Conservation (phyloP, 2,797 vertebrate genomes). For the Rhynchotus rufescens region DNA sequence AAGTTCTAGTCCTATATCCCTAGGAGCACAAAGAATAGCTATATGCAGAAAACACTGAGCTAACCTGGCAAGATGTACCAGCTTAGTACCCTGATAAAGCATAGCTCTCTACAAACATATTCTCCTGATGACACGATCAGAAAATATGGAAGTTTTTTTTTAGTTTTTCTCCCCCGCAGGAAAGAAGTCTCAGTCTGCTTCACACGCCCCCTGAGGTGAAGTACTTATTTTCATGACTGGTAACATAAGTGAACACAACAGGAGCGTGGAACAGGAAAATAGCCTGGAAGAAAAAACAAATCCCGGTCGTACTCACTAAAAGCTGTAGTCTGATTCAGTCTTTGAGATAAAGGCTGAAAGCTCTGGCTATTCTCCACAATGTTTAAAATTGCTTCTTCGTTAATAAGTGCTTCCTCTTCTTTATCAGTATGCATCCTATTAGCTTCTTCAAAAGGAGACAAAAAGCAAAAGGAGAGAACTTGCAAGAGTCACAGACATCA, state of each 20-base stretch:
- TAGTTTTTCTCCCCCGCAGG: not conserved
- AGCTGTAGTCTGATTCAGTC: conserved; percentile 85
- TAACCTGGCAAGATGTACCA: not conserved
- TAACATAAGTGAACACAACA: not conserved
- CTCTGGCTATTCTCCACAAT: conserved; percentile 95
- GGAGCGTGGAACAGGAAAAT: not conserved
- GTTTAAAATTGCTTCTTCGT: conserved; percentile 96
- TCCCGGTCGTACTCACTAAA: conserved; percentile 83
- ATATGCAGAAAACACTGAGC: not conserved
- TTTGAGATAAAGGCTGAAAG: conserved; percentile 90
- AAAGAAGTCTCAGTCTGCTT: not conserved
- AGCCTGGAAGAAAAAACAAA: not conserved
- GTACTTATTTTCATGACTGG: not conserved
- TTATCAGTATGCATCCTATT: conserved; percentile 45
- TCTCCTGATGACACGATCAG: not conserved
- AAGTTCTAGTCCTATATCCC: not conserved
- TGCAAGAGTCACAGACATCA: not conserved
- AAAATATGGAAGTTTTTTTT: accelerated
- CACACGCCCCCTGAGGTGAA: conserved; percentile 5
- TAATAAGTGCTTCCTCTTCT: conserved; percentile 89
- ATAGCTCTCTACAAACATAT: not conserved
- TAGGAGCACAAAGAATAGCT: not conserved
- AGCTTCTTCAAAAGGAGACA: conserved; percentile 65
- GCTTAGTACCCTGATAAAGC: not conserved
- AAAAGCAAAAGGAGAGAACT: conserved; percentile 19